phyloP scores from a whole-genome alignment of 2,888 invertebrate species.

The Scrobipalpa costella region DNA sequence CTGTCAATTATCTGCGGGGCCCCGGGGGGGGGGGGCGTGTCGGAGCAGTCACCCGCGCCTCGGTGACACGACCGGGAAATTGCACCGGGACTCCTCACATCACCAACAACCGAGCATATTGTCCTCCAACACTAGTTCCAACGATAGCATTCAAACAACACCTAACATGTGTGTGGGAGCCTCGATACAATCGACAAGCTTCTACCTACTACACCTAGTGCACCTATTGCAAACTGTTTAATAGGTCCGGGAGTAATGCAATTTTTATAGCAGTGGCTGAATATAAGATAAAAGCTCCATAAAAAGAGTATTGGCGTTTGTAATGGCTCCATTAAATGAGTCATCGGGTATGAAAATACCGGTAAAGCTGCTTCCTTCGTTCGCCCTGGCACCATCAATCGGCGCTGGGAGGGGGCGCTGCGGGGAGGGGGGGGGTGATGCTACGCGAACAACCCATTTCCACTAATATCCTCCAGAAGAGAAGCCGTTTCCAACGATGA shows the following conservation, averaged over 20 bases:
- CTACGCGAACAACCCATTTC: slow-evolving; percentile 3
- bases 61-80: slow-evolving; percentile 4
- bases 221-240: no score
- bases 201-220: no score
- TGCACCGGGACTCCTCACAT: background rate
- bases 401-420: background rate
- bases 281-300: background rate
- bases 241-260: background rate
- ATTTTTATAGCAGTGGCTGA: background rate
- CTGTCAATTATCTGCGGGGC: slow-evolving; percentile 8
- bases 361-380: slow-evolving; percentile 12
- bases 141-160: no score
- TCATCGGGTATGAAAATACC: slow-evolving; percentile 6
- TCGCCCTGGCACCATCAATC: slow-evolving; percentile 5
- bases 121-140: background rate
- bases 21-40: background rate
- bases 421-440: background rate
- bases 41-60: background rate
- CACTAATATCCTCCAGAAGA: slow-evolving; percentile 19
- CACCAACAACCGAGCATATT: background rate
- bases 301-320: background rate
- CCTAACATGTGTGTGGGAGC: no score
- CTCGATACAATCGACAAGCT: no score
- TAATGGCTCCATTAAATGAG: slow-evolving; percentile 3
- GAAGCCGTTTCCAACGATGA: slow-evolving; percentile 3